Evolutionary conservation across 2,888 invertebrate genomes (phyloP), one percentile per base, ranked within the genome.

Genomic region (Chrysodeixis includens): DNA sequence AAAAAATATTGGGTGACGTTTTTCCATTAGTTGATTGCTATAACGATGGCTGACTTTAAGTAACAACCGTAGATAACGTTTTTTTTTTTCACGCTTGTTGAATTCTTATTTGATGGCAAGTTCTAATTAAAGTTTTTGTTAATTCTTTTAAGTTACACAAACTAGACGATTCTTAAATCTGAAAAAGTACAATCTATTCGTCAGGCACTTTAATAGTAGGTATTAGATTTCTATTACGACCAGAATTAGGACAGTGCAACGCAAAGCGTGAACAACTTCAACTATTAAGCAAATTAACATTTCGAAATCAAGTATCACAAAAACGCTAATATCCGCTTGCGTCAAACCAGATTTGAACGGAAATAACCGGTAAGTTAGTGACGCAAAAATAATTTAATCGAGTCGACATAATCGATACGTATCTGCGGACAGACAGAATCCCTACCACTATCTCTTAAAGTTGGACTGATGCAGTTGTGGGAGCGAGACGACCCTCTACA

Each of bases 1-100:
- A 60, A 71, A 74, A 76, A 68, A 62, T 68, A 71, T 68, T 49
- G 79, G 63, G 71, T 71, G 67, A 79, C 62, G 66, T 44, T 59
- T 71, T 76, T 71, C 76, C 76, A 79, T 76, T 76, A 79, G 79
- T 66, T 64, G 76, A 76, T 76, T 79, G 76, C 61, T 76, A 57
- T 65, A 67, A 66, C 72, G 76, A 75, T 79, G 66, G 76, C 58
- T 44, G 65, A 76, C 57, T 78, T 70, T 65, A 74, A 61, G 49
- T 78, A 60, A 69, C 59, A 62, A 58, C 53, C 26, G 53, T 69
- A 63, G 62, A 65, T 78, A 74, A 46, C 54, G 69, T 68, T 58
- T 40, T 22, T 30, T 44, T 74, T 61, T 55, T 56, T 56, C 35
- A 30, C 57, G 18, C 54, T 44, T 35, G 9, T 55, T 51, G 26